A percentile compares a stretch with the other conserved stretches of the same genome.
These are phyloP conservation scores for Leucopternis melanops DNA, from an alignment of 2,113 vertebrate genomes.

Conservation along the genomic window DNA sequence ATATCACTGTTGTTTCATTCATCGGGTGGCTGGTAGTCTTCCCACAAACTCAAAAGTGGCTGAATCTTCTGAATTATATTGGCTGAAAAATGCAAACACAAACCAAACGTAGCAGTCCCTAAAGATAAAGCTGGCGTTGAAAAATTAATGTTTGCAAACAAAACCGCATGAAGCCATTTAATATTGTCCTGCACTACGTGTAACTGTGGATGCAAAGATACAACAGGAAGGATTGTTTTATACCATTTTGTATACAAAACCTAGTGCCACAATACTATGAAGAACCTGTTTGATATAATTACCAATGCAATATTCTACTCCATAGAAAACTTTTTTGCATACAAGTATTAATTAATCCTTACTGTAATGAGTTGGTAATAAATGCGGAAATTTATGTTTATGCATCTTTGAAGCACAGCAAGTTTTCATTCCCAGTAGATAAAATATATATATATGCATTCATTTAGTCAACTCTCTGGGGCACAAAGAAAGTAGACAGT, in stretches of 20 bases:
- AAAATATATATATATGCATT: not conserved
- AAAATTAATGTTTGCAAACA: not conserved
- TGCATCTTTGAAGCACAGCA: not conserved
- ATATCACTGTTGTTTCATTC: too few relatives aligned
- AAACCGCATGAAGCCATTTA: not conserved
- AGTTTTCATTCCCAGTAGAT: not conserved
- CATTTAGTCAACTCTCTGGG: not conserved
- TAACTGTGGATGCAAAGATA: not conserved
- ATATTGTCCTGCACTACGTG: not conserved
- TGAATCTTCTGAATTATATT: not conserved
- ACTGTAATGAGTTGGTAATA: not conserved
- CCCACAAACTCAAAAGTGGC: too few relatives aligned
- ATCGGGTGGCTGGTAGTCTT: too few relatives aligned
- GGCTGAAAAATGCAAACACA: not conserved
- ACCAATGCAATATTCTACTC: not conserved
- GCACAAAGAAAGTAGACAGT: not conserved
- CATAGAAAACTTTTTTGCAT: not conserved
- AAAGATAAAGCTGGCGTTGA: not conserved
- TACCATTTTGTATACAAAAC: not conserved
- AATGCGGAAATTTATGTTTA: not conserved
- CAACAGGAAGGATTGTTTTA: not conserved
- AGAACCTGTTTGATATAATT: not conserved
- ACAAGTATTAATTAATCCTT: not conserved
- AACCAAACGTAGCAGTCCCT: not conserved
- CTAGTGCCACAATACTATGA: not conserved